Percentiles rank a stretch among this genome's conserved stretches.
phyloP scores from a whole-genome alignment of 2,888 invertebrate species.

The Galerucella nymphaeae region DNA sequence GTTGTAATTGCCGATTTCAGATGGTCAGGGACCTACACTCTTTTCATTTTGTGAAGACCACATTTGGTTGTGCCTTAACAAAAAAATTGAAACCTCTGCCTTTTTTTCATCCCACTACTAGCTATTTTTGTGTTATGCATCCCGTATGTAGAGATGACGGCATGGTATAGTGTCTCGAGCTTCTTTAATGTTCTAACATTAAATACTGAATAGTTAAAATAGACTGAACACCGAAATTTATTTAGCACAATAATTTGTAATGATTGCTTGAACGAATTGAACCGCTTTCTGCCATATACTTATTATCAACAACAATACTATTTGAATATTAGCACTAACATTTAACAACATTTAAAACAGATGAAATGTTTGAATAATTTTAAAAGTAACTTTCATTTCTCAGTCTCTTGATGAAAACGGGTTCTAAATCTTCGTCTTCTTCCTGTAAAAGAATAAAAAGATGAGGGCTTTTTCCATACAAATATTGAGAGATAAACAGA shows the following conservation, averaged over 20 bases:
- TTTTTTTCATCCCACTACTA: too few species aligned
- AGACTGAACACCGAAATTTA: too few species aligned
- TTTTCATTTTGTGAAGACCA: too few species aligned
- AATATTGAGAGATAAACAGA: background rate
- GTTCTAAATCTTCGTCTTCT: conserved; percentile 63
- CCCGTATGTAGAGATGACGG: too few species aligned
- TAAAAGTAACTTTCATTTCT: conserved; percentile 59
- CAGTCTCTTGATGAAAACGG: conserved; percentile 64
- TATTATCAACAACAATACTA: background rate
- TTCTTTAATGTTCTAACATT: too few species aligned
- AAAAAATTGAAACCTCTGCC: too few species aligned
- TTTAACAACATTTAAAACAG: background rate
- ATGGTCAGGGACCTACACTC: too few species aligned
- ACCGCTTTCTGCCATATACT: conserved; percentile 1
- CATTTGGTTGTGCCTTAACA: too few species aligned
- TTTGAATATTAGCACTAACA: conserved; percentile 1
- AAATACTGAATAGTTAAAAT: too few species aligned
- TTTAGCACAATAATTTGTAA: background rate
- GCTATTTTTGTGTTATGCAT: too few species aligned
- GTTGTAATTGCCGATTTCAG: too few species aligned
- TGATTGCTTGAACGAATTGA: background rate
- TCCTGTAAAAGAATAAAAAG: conserved; percentile 47
- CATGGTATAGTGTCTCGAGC: too few species aligned
- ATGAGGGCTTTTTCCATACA: background rate
- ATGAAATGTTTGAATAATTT: background rate